A percentile compares a stretch with the other conserved stretches of the same genome.
Conservation (phyloP, 2,888 invertebrate genomes). For the Branchellion lobata region DNA sequence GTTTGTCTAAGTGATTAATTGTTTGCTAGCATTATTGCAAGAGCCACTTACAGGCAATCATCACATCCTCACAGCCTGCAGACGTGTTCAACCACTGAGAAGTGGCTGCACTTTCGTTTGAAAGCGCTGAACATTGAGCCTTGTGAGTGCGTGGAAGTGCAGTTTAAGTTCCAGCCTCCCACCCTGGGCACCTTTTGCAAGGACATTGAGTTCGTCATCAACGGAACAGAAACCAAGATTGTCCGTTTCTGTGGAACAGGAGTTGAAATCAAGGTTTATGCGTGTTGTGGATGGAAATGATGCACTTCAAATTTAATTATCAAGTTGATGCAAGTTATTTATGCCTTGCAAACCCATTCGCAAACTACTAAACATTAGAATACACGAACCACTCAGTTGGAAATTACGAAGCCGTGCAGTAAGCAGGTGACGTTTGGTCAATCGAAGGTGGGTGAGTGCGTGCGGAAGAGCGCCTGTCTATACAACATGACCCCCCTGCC, state of each 20-base stretch:
- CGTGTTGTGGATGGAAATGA: too few relatives aligned
- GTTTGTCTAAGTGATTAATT: background rate
- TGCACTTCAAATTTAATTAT: too few relatives aligned
- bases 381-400: background rate
- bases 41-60: background rate
- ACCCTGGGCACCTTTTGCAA: background rate
- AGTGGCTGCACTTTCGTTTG: slow-evolving; percentile 21
- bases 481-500: background rate
- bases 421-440: background rate
- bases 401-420: background rate
- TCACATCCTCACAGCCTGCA: background rate
- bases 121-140: slow-evolving; percentile 14
- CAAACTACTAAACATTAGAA: too few relatives aligned
- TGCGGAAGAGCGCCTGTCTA: background rate
- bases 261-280: slow-evolving; percentile 18
- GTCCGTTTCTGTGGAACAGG: slow-evolving; percentile 21
- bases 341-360: too few relatives aligned
- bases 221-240: background rate
- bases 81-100: background rate
- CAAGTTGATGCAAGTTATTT: too few relatives aligned
- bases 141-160: background rate
- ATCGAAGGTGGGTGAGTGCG: background rate
- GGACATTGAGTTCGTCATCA: slow-evolving; percentile 8
- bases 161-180: slow-evolving; percentile 11
- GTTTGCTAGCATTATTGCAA: background rate